phyloP scores from a whole-genome alignment of 1,140 invertebrate genomes.

The Drosophila littoralis region DNA sequence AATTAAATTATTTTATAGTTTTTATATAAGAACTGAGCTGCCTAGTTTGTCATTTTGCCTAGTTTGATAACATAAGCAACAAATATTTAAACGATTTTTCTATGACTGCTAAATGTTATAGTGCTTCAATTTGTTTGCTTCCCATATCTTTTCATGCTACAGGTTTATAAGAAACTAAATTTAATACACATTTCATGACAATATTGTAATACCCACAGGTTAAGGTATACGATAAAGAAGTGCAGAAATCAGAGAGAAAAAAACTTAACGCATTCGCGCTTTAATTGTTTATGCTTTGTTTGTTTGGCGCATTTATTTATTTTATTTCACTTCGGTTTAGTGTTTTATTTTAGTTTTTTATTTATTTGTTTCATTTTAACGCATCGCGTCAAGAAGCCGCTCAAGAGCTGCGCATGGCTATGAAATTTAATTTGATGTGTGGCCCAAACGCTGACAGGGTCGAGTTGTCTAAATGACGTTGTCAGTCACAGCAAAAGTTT shows the following conservation, averaged over 20 bases:
- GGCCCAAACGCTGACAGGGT: conserved; percentile 40
- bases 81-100: no score
- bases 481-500: conserved; percentile 23
- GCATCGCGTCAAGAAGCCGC: conserved; percentile 49
- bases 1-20: no score
- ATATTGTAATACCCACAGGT: background rate
- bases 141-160: no score
- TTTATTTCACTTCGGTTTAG: conserved; percentile 7
- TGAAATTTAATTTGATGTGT: conserved; percentile 45
- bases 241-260: background rate
- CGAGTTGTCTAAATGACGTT: conserved; percentile 40
- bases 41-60: no score
- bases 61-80: no score
- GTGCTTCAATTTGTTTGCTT: no score
- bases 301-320: conserved; percentile 47
- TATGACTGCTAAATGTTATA: no score
- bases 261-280: conserved; percentile 7
- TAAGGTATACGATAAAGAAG: conserved; percentile 2
- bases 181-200: background rate
- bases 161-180: no score
- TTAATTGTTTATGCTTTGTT: conserved; percentile 47
- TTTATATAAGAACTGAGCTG: no score
- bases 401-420: conserved; percentile 34
- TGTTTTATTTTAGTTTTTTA: conserved; percentile 42
- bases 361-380: conserved; percentile 32